Base-by-base conservation (phyloP, 2,888 invertebrate species). In the Pseudococcus longispinus region DNA sequence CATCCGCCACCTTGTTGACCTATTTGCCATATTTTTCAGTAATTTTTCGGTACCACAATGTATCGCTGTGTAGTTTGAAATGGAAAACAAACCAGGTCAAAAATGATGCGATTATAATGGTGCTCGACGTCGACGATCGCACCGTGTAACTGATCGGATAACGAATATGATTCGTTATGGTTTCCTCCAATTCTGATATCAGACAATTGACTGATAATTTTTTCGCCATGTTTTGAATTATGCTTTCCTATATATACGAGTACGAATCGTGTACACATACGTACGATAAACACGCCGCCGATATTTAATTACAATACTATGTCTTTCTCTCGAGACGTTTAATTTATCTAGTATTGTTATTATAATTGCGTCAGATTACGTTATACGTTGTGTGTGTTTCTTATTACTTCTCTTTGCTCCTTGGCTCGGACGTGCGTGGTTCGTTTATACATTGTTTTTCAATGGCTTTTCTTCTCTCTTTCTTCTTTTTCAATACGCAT, bases 311-410 rank as follows among this genome's bases (percentile, higher is more conserved):
- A 23, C 70, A 18, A 29, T 29, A 70, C 65, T 20, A 65, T 23
- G 11, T 55, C 55, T 60, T 60, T 60, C 60, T 23, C 60, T 20
- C 20, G 8, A 65, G 65, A 65, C 11, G 26, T 70, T 29, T 29
- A 70, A 70, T 70, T 29, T 70, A 29, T 70, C 29, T 70, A 29
- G 70, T 29, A 70, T 29, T 70, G 70, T 70, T 70, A 70, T 70
- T 70, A 29, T 32, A 70, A 70, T 70, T 70, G 70, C 70, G 29
- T 70, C 70, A 70, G 26, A 32, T 70, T 70, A 70, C 29, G 29
- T 29, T 15, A 70, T 32, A 70, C 26, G 70, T n/a, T n/a, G 13
- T 46, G 6, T 46, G 8, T 8, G 13, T 46, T 46, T 46, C 44
- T 37, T 37, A 46, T 46, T 46, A 13, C 9, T 15, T 15, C 13